Conservation (phyloP, 2,113 vertebrate species). For the Tylochromis polylepis region DNA sequence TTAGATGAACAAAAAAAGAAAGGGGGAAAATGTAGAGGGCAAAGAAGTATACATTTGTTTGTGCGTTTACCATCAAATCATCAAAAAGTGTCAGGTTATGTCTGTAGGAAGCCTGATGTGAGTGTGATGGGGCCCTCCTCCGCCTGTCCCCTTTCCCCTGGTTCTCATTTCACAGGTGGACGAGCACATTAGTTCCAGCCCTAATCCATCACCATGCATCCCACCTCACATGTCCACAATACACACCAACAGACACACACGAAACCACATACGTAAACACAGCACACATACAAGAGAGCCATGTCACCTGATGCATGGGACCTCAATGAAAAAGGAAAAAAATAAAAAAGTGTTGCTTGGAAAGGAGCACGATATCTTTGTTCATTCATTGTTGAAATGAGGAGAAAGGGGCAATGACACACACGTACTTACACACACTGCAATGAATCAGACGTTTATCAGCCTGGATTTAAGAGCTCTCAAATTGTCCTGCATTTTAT, state of each 20-base stretch:
- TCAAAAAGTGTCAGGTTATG: conserved; percentile 33
- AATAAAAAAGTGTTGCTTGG: background rate
- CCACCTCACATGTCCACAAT: background rate
- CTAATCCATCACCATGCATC: conserved; percentile 62
- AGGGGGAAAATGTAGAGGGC: background rate
- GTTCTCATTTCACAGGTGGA: conserved; percentile 76
- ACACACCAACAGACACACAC: background rate
- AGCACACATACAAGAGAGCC: background rate
- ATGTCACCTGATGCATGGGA: background rate
- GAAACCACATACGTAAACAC: background rate
- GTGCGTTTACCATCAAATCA: conserved; percentile 4
- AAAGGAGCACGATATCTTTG: background rate
- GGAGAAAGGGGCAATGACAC: background rate
- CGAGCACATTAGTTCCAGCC: conserved; percentile 64
- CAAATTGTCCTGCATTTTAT: background rate
- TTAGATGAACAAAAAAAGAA: background rate
- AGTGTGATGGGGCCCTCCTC: conserved; percentile 19
- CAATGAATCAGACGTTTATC: background rate
- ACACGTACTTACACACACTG: background rate
- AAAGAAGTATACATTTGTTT: background rate
- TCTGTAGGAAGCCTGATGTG: conserved; percentile 36
- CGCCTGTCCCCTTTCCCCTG: conserved; percentile 26
- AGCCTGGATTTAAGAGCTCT: background rate
- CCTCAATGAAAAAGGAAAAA: background rate
- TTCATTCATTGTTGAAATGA: background rate